Base-by-base conservation (phyloP, 2,113 vertebrate species). In the Corynorhinus townsendii region DNA sequence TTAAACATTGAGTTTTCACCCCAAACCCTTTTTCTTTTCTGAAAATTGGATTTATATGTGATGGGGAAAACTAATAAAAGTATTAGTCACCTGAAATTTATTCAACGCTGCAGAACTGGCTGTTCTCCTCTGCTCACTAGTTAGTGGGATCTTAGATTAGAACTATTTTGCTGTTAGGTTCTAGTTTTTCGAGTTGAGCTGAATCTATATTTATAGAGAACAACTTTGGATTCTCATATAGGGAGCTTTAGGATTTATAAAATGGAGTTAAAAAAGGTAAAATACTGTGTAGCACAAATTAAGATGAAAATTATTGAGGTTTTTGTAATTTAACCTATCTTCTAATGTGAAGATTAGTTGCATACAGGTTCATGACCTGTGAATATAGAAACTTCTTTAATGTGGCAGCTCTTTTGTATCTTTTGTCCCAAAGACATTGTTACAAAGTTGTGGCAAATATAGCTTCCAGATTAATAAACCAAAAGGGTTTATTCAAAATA, bases 1-100 rank as follows among this genome's bases (percentile, higher is more conserved):
- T 72, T 96, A 86, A 89, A 33, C 91, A 66, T 47, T 90, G 71
- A 86, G 19, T 84, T 69, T 96, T 79, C 20, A 82, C 4, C 7
- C 20, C 11, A 5, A 72, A 69, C 28, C 35, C 14, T 24, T 66
- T 47, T 69, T 59, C 20, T 91, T 59, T 84, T 81, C 72, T 38
- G 83, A 66, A 93, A 95, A 68, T 76, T 73, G 56, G 33, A 40
- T 83, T 91, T 15, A 19, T 68, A 35, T 91, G 40, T 75, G 45
- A n/a, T 87, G 80, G 43, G 43, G 49, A 82, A 40, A 64, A 54
- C 2, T 82, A 54, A 40, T 75, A 19, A 73, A 86, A 88, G 79
- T 56, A 56, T 56, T 56, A 85, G 22, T 85, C 62, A 59, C 26
- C n/a, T 86, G 52, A 91, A 69, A 19, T 83, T 86, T 28, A 52